Conservation (phyloP, 1,140 invertebrate species). For the Diachasmimorpha longicaudata region DNA sequence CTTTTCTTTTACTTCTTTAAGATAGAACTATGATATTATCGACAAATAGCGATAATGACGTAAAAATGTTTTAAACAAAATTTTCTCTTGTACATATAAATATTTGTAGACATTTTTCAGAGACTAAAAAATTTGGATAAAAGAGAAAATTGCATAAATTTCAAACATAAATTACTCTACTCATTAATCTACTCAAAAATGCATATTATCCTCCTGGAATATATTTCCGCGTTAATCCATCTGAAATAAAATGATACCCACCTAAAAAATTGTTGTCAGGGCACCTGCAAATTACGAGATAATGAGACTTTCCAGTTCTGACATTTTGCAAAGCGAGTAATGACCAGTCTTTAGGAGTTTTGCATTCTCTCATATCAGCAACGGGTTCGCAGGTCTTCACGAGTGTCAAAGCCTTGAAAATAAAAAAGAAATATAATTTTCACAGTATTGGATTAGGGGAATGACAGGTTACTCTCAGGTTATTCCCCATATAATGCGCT, state of each 20-base stretch:
- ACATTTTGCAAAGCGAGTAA: conserved; percentile 89
- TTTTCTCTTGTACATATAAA: too few relatives aligned
- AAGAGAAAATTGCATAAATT: too few relatives aligned
- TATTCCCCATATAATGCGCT: background rate
- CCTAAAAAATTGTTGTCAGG: conserved; percentile 82
- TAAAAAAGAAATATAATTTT: background rate
- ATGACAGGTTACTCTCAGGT: background rate
- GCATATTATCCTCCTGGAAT: too few relatives aligned
- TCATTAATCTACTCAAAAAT: too few relatives aligned
- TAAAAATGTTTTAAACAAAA: too few relatives aligned
- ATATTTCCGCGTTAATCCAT: background rate
- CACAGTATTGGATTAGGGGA: background rate
- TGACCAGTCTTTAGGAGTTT: conserved; percentile 89
- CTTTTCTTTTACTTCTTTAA: too few relatives aligned
- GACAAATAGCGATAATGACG: too few relatives aligned
- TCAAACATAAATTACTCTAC: too few relatives aligned
- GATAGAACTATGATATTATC: too few relatives aligned
- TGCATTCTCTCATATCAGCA: conserved; percentile 85
- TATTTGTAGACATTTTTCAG: too few relatives aligned
- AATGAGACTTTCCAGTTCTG: conserved; percentile 91
- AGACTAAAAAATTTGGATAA: too few relatives aligned
- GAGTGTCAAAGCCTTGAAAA: conserved; percentile 76
- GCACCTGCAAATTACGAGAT: conserved; percentile 91
- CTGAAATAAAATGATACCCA: conserved; percentile 56
- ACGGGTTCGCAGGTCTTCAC: conserved; percentile 93